phyloP scores from a whole-genome alignment of 1,140 invertebrate genomes.

The Kradibia gibbosae region DNA sequence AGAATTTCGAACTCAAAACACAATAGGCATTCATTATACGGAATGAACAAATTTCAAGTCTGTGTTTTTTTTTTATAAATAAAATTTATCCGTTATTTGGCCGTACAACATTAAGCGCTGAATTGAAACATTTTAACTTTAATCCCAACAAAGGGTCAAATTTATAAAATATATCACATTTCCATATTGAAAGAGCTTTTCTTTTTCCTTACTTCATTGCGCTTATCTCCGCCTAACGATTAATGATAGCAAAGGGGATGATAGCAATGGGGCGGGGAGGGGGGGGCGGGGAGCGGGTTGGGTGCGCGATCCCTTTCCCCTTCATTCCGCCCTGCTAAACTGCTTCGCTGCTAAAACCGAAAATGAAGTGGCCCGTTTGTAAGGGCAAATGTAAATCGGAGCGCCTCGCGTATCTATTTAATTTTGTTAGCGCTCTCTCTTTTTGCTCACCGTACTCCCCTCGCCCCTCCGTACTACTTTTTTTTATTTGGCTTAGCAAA shows the following conservation, averaged over 20 bases:
- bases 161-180: constrained; percentile 9
- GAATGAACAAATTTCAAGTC: too few species aligned
- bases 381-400: not conserved
- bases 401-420: constrained; percentile 25
- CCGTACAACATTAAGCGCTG: not conserved
- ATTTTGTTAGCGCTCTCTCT: constrained; percentile 11
- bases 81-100: too few species aligned
- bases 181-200: not conserved
- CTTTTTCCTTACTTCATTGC: not conserved
- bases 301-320: too few species aligned
- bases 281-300: too few species aligned
- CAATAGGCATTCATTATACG: too few species aligned
- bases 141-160: not conserved
- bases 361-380: constrained; percentile 16
- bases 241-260: not conserved
- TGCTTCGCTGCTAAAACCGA: not conserved
- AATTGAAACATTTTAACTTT: not conserved
- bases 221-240: not conserved
- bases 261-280: not conserved
- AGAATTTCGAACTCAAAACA: too few species aligned
- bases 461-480: too few species aligned
- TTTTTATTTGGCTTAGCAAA: not conserved
- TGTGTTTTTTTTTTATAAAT: too few species aligned
- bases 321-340: too few species aligned
- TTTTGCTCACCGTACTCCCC: too few species aligned